These are phyloP conservation scores for Diplodus sargus DNA, from an alignment of 2,797 vertebrate genomes.

Conservation along the genomic window DNA sequence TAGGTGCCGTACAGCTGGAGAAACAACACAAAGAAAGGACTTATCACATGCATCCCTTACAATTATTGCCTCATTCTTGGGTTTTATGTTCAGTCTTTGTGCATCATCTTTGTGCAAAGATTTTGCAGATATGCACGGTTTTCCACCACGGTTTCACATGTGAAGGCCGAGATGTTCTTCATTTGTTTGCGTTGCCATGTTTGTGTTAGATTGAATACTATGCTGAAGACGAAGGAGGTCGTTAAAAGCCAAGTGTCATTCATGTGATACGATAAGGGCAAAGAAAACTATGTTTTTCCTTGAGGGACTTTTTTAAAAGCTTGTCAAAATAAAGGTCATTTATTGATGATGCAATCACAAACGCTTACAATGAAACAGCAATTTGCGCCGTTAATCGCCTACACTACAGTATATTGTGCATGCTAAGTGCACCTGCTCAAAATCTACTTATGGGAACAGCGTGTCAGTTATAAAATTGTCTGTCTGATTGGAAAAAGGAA, in stretches of 20 bases:
- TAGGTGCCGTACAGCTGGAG: constrained; percentile 83
- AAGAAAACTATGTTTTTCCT: background rate
- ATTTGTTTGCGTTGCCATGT: background rate
- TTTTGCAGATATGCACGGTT: constrained; percentile 38
- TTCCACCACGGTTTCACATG: constrained; percentile 14
- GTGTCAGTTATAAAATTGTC: background rate
- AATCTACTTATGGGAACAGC: background rate
- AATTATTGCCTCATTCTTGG: constrained; percentile 81
- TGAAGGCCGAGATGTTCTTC: constrained; percentile 7
- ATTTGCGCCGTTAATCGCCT: background rate
- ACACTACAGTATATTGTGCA: background rate
- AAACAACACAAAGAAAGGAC: constrained; percentile 87
- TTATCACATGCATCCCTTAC: constrained; percentile 74
- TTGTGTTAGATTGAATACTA: constrained; percentile 12
- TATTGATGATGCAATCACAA: background rate
- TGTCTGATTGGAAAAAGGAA: background rate
- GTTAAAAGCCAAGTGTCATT: constrained; percentile 31
- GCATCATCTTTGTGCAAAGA: constrained; percentile 56
- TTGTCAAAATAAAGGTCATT: constrained; percentile 13
- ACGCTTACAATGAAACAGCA: background rate
- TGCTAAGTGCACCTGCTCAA: background rate
- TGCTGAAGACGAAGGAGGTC: constrained; percentile 11
- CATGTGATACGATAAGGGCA: background rate
- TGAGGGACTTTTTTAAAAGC: background rate
- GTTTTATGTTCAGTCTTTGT: constrained; percentile 62